Evolutionary conservation across 2,797 vertebrate species (phyloP).

Genomic region (Coregonus suidteri): DNA sequence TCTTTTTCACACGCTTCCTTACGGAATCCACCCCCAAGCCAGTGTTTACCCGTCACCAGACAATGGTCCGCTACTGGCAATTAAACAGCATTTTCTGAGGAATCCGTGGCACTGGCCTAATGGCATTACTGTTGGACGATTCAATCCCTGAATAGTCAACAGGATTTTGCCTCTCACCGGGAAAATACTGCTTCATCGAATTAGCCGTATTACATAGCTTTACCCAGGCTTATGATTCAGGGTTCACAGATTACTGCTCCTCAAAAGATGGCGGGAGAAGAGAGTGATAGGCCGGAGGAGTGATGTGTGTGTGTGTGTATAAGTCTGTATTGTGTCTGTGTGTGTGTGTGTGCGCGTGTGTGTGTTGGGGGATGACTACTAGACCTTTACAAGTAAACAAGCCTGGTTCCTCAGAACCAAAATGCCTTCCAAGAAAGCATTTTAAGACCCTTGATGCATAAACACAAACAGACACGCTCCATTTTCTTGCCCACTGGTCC

Average conservation of each 20-base stretch:
- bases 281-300: constrained; percentile 48
- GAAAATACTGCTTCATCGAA: constrained; percentile 81
- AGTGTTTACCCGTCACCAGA: constrained; percentile 79
- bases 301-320: constrained; percentile 13
- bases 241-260: constrained; percentile 77
- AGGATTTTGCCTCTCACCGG: constrained; percentile 79
- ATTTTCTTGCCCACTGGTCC: not conserved
- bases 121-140: constrained; percentile 81
- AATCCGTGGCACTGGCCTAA: constrained; percentile 80
- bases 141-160: constrained; percentile 81
- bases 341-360: not conserved
- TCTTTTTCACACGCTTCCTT: constrained; percentile 72
- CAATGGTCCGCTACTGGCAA: constrained; percentile 80
- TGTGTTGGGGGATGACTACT: constrained; percentile 34
- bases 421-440: not conserved
- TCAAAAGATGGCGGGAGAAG: constrained; percentile 66
- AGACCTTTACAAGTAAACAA: constrained; percentile 22
- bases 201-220: constrained; percentile 83
- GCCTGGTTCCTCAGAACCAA: not conserved
- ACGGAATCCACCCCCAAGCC: constrained; percentile 51
- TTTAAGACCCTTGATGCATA: constrained; percentile 1
- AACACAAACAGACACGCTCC: not conserved
- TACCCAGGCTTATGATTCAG: constrained; percentile 80
- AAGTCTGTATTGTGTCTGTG: too few species aligned
- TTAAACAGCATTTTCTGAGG: constrained; percentile 78